A percentile compares a stretch with the other conserved stretches of the same genome.
phyloP scores from a whole-genome alignment of 2,888 invertebrate genomes.

The Emmelina monodactyla region DNA sequence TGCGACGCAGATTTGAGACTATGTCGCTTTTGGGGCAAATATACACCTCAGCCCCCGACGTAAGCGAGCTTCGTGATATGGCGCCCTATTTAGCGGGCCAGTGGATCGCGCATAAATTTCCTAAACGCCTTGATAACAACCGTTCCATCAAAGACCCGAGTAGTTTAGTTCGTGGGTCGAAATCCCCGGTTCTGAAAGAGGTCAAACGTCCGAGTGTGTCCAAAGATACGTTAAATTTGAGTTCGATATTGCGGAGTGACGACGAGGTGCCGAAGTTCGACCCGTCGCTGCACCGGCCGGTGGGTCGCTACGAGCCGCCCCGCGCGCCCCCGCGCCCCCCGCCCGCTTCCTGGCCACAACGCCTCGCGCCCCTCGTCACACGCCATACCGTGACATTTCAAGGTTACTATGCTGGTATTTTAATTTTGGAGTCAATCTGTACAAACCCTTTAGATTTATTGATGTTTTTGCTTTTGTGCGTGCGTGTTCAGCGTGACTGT shows the following conservation, averaged over 20 bases:
- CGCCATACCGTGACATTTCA: constrained; percentile 77
- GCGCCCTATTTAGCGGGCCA: constrained; percentile 80
- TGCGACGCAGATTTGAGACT: constrained; percentile 75
- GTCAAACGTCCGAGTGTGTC: constrained; percentile 37
- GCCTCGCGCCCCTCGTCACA: constrained; percentile 52
- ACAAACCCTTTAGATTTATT: constrained; percentile 29
- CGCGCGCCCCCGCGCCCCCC: constrained; percentile 63
- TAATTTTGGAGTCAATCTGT: constrained; percentile 49
- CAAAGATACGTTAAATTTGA: constrained; percentile 50
- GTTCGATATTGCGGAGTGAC: constrained; percentile 47
- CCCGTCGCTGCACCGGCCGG: constrained; percentile 77
- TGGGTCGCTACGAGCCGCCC: constrained; percentile 78
- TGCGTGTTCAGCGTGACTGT: constrained; percentile 31
- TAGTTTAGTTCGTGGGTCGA: constrained; percentile 29
- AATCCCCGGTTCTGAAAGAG: constrained; percentile 47
- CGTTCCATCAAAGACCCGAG: constrained; percentile 63
- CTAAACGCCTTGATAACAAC: constrained; percentile 73
- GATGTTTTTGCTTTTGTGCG: constrained; percentile 23
- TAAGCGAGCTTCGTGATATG: constrained; percentile 78
- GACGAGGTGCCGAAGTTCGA: constrained; percentile 73
- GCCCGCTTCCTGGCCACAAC: constrained; percentile 48
- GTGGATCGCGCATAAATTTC: constrained; percentile 84
- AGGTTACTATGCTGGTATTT: constrained; percentile 63
- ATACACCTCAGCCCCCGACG: constrained; percentile 82
- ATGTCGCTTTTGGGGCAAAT: constrained; percentile 77